A percentile compares a stretch with the other conserved stretches of the same genome.
These are phyloP conservation scores for Helicoverpa zea DNA, from an alignment of 1,140 invertebrate species.

Conservation along the genomic window DNA sequence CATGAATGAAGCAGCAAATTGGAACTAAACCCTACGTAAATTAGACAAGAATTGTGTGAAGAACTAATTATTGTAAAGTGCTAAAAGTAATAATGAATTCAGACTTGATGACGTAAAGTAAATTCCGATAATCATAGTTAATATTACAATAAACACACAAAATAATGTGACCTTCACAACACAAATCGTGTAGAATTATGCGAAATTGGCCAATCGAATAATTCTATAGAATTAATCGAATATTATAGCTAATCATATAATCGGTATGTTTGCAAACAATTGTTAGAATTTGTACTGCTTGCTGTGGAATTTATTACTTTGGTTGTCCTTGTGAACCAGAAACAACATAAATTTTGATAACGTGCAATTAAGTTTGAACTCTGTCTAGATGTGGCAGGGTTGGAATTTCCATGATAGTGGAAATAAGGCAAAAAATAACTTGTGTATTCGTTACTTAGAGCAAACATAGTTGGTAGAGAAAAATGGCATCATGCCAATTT, in stretches of 20 bases:
- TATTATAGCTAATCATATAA: conserved; percentile 38
- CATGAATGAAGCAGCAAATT: too few relatives aligned
- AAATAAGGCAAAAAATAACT: conserved; percentile 1
- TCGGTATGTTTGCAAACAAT: conserved; percentile 45
- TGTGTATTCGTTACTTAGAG: conserved; percentile 4
- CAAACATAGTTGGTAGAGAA: background rate
- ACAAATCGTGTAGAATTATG: conserved; percentile 26
- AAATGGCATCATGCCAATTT: too few relatives aligned
- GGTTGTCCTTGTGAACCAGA: conserved; percentile 41
- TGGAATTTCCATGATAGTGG: background rate
- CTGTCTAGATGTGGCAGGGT: background rate
- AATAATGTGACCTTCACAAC: background rate
- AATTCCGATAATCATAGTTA: too few relatives aligned
- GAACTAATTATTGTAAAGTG: too few relatives aligned
- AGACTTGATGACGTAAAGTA: too few relatives aligned
- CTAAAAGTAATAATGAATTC: too few relatives aligned
- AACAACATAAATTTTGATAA: conserved; percentile 18
- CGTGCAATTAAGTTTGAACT: conserved; percentile 10
- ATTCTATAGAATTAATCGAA: conserved; percentile 37
- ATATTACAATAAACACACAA: background rate
- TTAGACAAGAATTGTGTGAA: too few relatives aligned
- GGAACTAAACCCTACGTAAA: too few relatives aligned
- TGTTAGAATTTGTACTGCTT: conserved; percentile 46
- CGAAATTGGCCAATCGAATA: conserved; percentile 46
- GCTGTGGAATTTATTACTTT: conserved; percentile 39